Evolutionary conservation across 1,140 invertebrate genomes (phyloP).

Genomic region (Drosophila hydei): DNA sequence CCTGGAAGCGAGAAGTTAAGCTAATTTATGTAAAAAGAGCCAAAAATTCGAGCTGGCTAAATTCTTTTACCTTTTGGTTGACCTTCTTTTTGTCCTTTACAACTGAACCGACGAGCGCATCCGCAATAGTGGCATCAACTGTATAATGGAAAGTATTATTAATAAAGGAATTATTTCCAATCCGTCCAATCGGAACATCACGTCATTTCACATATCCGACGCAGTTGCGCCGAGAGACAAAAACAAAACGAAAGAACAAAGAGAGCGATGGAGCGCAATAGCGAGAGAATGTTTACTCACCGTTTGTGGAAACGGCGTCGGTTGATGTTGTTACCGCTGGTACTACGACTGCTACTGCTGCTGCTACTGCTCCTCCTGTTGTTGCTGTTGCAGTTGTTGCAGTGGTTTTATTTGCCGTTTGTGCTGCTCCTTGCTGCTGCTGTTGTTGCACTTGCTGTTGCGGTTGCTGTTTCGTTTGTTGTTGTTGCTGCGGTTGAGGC

Average conservation of each 20-base stretch:
- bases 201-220: slow-evolving; percentile 9
- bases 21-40: not conserved
- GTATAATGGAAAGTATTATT: slow-evolving; percentile 27
- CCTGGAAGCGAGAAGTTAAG: slow-evolving; percentile 84
- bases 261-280: not conserved
- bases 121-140: slow-evolving; percentile 65
- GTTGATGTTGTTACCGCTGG: slow-evolving; percentile 36
- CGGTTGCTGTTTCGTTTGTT: slow-evolving; percentile 20
- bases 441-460: slow-evolving; percentile 23
- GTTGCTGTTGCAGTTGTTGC: slow-evolving; percentile 26
- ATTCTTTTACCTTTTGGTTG: slow-evolving; percentile 86
- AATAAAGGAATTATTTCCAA: slow-evolving; percentile 33
- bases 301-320: slow-evolving; percentile 54
- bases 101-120: slow-evolving; percentile 85
- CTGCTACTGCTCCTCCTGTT: slow-evolving; percentile 15
- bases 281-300: slow-evolving; percentile 47
- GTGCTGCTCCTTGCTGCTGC: slow-evolving; percentile 45
- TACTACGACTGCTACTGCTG: slow-evolving; percentile 11
- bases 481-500: slow-evolving; percentile 43
- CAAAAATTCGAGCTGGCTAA: not conserved
- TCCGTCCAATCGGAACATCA: slow-evolving; percentile 40
- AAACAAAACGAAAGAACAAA: not conserved
- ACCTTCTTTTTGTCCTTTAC: slow-evolving; percentile 87
- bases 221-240: slow-evolving; percentile 35
- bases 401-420: slow-evolving; percentile 30